Base-by-base conservation (phyloP, 2,888 invertebrate genomes). In the Yponomeuta cagnagella region DNA sequence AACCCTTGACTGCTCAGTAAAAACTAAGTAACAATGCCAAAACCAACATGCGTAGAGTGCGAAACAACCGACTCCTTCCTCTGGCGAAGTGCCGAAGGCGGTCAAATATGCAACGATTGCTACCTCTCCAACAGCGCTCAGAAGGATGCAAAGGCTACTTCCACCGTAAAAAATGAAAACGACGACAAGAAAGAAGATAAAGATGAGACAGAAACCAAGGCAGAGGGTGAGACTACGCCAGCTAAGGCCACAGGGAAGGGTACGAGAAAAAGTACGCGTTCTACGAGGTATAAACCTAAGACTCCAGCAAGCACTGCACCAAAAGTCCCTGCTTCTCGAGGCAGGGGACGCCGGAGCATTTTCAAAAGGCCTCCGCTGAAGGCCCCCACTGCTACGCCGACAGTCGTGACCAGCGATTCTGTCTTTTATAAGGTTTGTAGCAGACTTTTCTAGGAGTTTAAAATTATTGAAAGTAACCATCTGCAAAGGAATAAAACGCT, bases 311-410 rank as follows among this genome's bases (percentile, higher is more conserved):
- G 84, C 0, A 75, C 81, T 6, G 73, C 85, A 6, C 66, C 84
- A 3, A 90, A 90, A 72, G 75, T 82, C 0, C 75, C 89, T 0
- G 84, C 83, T 0, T 92, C 94, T 0, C 94, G 96, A 80, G 96
- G 96, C 1, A 94, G 96, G 77, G 96, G 96, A 23, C 93, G 97
- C 2, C 90, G 97, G 73, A 94, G 95, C 70, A 93, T 97, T 72
- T 96, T 96, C 79, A 97, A 97, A 83, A 95, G 96, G 77, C 94
- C 94, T 37, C 96, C 97, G 0, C 93, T 96, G 4, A 97, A 96
- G 85, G 96, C 97, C 0, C 97, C 97, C 0, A 93, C 94, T 0
- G 94, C 97, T 10, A 96, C 96, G 23, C 96, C 97, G 0, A 96
- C 97, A 31, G 95, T 96, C 0, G 95, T 96, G 10, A 96, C 97